phyloP scores from a whole-genome alignment of 1,140 invertebrate genomes.

The Danaus plexippus region DNA sequence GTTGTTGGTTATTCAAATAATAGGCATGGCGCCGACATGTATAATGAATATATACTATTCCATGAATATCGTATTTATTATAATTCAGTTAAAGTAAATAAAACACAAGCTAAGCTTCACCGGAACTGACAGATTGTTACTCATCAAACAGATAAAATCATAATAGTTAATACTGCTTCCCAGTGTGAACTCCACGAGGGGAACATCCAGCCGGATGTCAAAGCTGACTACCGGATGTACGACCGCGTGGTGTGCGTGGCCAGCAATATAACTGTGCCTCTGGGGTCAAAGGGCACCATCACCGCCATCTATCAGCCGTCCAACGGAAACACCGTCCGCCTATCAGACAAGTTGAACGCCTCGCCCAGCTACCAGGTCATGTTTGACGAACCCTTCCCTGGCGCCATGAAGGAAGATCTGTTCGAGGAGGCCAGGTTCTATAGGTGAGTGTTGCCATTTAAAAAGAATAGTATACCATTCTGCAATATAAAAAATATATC shows the following conservation, averaged over 20 bases:
- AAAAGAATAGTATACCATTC: background rate
- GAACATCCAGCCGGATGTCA: slow-evolving; percentile 76
- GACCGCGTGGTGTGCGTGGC: slow-evolving; percentile 88
- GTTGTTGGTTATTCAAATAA: too few species aligned
- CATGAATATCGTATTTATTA: too few species aligned
- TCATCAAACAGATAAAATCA: too few species aligned
- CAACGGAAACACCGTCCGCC: slow-evolving; percentile 56
- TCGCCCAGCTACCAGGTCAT: slow-evolving; percentile 78
- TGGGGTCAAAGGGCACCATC: slow-evolving; percentile 87
- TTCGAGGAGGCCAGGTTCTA: slow-evolving; percentile 66
- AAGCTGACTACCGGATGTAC: slow-evolving; percentile 78
- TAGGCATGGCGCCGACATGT: too few species aligned
- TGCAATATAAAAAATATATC: background rate
- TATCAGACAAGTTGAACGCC: slow-evolving; percentile 54
- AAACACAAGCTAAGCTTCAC: too few species aligned
- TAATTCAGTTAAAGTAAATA: too few species aligned
- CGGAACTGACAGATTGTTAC: too few species aligned
- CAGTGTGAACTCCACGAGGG: slow-evolving; percentile 71
- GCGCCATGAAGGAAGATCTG: slow-evolving; percentile 74
- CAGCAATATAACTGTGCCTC: slow-evolving; percentile 81
- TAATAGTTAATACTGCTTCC: slow-evolving; percentile 1
- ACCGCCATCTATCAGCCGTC: slow-evolving; percentile 77
- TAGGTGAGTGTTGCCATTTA: slow-evolving; percentile 25
- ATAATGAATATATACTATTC: too few species aligned
- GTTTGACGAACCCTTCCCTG: slow-evolving; percentile 83